A percentile compares a stretch with the other conserved stretches of the same genome.
These are phyloP conservation scores for Illadopsis cleaveri DNA, from an alignment of 2,113 vertebrate species.

Conservation along the genomic window DNA sequence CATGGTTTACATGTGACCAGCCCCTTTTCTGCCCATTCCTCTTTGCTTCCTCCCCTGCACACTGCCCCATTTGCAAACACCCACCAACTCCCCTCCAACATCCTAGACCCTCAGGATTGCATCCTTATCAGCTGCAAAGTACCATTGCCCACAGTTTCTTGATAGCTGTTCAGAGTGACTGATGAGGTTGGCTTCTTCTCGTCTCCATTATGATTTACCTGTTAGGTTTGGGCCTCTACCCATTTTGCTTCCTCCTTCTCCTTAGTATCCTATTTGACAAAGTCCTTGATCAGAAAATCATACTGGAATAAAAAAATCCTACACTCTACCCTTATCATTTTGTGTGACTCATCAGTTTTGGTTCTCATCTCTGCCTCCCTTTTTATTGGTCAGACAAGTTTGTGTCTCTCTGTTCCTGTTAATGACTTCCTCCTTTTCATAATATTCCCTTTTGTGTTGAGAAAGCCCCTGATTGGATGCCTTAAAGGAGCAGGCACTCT, in stretches of 20 bases:
- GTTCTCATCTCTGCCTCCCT: neutral
- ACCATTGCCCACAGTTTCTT: neutral
- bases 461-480: neutral
- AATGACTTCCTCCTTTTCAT: neutral
- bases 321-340: neutral
- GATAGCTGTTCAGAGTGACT: neutral
- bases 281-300: neutral
- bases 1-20: accelerated
- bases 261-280: neutral
- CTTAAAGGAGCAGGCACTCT: neutral
- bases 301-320: neutral
- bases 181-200: neutral
- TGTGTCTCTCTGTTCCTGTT: neutral
- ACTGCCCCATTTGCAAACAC: neutral
- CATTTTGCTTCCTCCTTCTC: neutral
- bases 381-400: neutral
- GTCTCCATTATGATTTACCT: neutral
- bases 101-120: neutral
- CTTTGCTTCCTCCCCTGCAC: neutral
- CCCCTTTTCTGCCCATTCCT: neutral
- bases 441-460: neutral
- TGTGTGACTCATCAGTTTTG: neutral
- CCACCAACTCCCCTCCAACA: neutral
- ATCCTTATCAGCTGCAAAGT: neutral
- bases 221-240: neutral